A percentile compares a stretch with the other conserved stretches of the same genome.
phyloP scores from a whole-genome alignment of 1,140 invertebrate genomes.

The Drosophila takahashii region DNA sequence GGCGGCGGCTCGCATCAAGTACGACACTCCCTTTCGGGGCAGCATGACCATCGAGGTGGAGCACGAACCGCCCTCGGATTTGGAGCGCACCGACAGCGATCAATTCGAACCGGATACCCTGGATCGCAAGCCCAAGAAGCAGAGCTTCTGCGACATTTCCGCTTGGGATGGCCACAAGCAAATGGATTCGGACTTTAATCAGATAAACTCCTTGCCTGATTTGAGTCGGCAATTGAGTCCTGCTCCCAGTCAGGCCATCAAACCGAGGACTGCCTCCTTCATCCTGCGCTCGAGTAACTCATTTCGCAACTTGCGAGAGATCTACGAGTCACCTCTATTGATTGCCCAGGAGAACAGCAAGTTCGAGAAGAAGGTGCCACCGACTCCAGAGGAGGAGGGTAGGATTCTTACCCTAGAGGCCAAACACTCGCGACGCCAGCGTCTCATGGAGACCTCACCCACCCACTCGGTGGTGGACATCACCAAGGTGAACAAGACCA shows the following conservation, averaged over 20 bases:
- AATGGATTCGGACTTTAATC: constrained; percentile 86
- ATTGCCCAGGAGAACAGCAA: constrained; percentile 74
- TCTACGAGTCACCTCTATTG: constrained; percentile 88
- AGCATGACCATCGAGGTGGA: constrained; percentile 90
- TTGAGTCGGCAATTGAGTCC: constrained; percentile 45
- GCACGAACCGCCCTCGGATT: constrained; percentile 80
- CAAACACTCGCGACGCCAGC: constrained; percentile 89
- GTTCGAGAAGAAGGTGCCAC: constrained; percentile 40
- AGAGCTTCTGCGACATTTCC: constrained; percentile 84
- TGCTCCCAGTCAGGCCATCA: constrained; percentile 14
- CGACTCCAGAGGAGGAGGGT: constrained; percentile 85
- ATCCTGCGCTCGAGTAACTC: constrained; percentile 72
- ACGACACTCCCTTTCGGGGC: constrained; percentile 83
- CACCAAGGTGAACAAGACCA: constrained; percentile 64
- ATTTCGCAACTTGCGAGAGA: constrained; percentile 87
- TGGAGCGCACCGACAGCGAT: constrained; percentile 86
- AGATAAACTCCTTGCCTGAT: constrained; percentile 84
- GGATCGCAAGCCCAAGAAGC: constrained; percentile 91
- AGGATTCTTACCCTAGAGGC: constrained; percentile 87
- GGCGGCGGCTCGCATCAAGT: constrained; percentile 78
- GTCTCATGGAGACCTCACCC: constrained; percentile 86
- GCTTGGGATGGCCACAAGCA: constrained; percentile 80
- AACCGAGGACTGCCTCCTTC: constrained; percentile 63
- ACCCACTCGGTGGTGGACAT: constrained; percentile 78
- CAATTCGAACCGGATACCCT: constrained; percentile 93